phyloP scores from a whole-genome alignment of 1,140 invertebrate genomes.

The Aphelenchoides avenae region DNA sequence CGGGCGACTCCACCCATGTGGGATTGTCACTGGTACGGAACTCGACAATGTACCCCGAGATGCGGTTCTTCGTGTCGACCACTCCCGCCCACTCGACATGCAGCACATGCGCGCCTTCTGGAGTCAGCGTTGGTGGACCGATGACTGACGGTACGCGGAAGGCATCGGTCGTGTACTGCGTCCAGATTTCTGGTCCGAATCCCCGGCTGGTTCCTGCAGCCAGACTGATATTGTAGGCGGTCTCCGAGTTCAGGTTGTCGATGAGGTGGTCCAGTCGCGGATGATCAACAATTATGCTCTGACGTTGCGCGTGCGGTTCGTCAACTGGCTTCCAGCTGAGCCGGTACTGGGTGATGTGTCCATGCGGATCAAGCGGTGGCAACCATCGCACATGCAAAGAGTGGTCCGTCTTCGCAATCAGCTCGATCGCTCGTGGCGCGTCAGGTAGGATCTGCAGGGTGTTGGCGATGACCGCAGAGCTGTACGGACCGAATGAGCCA shows the following conservation, averaged over 20 bases:
- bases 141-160: slow-evolving; percentile 53
- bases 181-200: slow-evolving; percentile 55
- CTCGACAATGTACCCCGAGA: slow-evolving; percentile 57
- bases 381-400: slow-evolving; percentile 57
- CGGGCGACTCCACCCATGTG: slow-evolving; percentile 48
- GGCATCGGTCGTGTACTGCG: slow-evolving; percentile 54
- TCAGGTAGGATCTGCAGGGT: slow-evolving; percentile 58
- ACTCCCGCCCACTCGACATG: slow-evolving; percentile 58
- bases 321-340: slow-evolving; percentile 41
- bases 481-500: slow-evolving; percentile 56
- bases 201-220: slow-evolving; percentile 51
- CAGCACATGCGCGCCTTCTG: slow-evolving; percentile 50
- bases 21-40: slow-evolving; percentile 47
- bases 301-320: slow-evolving; percentile 42
- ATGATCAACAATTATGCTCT: slow-evolving; percentile 52
- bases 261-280: slow-evolving; percentile 55
- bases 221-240: slow-evolving; percentile 55
- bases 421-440: slow-evolving; percentile 53
- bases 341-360: slow-evolving; percentile 56
- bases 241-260: slow-evolving; percentile 53
- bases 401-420: slow-evolving; percentile 60
- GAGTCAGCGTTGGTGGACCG: slow-evolving; percentile 46
- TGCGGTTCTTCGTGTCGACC: slow-evolving; percentile 50
- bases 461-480: slow-evolving; percentile 51
- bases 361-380: slow-evolving; percentile 51